These are phyloP conservation scores for Grallaria varia DNA, from an alignment of 2,113 vertebrate species.

Conservation along the genomic window DNA sequence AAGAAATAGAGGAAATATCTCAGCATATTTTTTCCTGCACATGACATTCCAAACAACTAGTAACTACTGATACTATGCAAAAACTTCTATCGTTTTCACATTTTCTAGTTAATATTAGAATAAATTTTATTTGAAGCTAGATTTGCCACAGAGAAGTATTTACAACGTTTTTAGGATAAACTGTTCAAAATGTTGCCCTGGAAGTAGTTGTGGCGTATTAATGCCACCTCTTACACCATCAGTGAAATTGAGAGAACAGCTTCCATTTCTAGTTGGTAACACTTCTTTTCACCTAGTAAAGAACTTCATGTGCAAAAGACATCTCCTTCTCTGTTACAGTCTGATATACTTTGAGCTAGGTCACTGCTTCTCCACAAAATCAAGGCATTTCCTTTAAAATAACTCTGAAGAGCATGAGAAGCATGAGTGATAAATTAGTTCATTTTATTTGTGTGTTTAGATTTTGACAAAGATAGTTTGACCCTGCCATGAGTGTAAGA, in stretches of 20 bases:
- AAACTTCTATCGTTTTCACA: not conserved
- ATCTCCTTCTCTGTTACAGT: not conserved
- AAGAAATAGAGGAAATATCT: conserved; percentile 16
- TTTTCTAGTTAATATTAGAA: not conserved
- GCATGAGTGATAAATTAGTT: not conserved
- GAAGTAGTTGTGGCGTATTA: not conserved
- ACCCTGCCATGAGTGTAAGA: not conserved
- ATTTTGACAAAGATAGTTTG: not conserved
- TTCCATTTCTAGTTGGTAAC: not conserved
- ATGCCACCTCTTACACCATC: not conserved
- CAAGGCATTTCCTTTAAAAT: not conserved
- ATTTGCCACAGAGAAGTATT: not conserved
- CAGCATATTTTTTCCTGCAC: not conserved
- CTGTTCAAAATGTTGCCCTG: not conserved
- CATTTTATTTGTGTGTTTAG: not conserved
- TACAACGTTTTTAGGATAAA: not conserved
- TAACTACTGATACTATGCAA: not conserved
- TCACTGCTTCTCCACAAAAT: not conserved
- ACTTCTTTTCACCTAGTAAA: not conserved
- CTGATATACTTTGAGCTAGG: not conserved
- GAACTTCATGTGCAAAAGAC: not conserved
- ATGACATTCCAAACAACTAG: not conserved
- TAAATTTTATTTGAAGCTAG: not conserved
- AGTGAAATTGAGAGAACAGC: not conserved
- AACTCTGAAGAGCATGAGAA: not conserved